Conservation (phyloP, 2,888 invertebrate species). For the Capitulum mitella region DNA sequence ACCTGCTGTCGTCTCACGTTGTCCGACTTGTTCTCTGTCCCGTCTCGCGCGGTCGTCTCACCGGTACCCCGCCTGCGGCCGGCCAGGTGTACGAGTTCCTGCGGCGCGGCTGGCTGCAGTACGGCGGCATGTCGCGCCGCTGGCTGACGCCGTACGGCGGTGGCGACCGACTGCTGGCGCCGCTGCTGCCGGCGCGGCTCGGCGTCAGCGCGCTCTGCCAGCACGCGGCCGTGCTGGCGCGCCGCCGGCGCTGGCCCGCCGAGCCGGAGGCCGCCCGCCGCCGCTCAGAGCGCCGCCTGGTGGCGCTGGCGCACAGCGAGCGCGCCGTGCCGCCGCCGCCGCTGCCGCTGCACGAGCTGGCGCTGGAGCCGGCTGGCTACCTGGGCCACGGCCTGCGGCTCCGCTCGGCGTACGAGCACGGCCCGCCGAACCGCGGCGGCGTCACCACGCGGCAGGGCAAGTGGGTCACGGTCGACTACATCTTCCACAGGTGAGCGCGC, state of each 20-base stretch:
- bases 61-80: not conserved
- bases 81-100: constrained; percentile 5
- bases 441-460: constrained; percentile 31
- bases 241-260: not conserved
- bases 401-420: not conserved
- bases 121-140: constrained; percentile 10
- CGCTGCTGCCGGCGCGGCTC: constrained; percentile 4
- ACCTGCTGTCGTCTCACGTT: no score
- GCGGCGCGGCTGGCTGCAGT: not conserved
- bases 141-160: constrained; percentile 1
- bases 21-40: no score
- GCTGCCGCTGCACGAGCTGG: not conserved
- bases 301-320: not conserved
- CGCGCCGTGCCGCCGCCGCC: not conserved
- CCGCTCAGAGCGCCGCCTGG: not conserved
- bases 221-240: not conserved
- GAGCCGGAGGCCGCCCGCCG: not conserved
- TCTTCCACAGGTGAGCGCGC: constrained; percentile 32
- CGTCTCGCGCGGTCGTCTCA: no score
- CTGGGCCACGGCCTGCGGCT: not conserved
- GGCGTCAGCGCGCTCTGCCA: not conserved
- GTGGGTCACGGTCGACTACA: constrained; percentile 34
- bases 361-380: not conserved
- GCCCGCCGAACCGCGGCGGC: not conserved
- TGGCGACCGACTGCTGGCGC: not conserved